Evolutionary conservation across 2,113 vertebrate genomes (phyloP).

Genomic region (Boulengeromyrus knoepffleri): DNA sequence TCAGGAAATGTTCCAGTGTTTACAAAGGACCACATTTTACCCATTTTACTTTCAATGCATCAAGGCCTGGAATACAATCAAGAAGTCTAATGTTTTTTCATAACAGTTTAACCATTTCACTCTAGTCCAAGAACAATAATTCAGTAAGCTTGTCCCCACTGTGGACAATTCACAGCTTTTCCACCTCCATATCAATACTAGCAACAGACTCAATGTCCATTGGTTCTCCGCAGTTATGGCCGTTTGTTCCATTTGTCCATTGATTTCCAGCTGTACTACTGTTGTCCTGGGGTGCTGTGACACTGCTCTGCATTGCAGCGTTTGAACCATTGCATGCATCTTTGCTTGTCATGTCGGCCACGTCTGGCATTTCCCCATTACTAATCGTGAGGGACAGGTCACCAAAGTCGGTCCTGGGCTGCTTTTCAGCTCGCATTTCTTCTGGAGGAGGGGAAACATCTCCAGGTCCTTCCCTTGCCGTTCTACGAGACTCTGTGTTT

Average conservation of each 20-base stretch:
- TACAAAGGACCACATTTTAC: background rate
- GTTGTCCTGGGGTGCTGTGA: constrained; percentile 26
- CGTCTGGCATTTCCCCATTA: constrained; percentile 24
- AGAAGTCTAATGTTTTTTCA: constrained; percentile 12
- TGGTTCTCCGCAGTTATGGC: constrained; percentile 27
- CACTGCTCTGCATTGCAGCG: background rate
- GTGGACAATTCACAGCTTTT: constrained; percentile 28
- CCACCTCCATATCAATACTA: constrained; percentile 24
- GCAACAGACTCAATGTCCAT: constrained; percentile 41
- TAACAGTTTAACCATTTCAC: background rate
- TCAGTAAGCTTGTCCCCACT: background rate
- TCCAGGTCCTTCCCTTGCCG: constrained; percentile 26
- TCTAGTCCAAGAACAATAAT: background rate
- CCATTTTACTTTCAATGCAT: constrained; percentile 4
- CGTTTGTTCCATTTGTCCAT: constrained; percentile 28
- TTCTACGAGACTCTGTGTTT: constrained; percentile 34
- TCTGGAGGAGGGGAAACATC: constrained; percentile 38
- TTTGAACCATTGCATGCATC: background rate
- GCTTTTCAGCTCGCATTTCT: constrained; percentile 47
- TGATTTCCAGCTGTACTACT: constrained; percentile 14
- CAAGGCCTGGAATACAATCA: constrained; percentile 14
- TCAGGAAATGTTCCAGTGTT: constrained; percentile 1
- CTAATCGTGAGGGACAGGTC: constrained; percentile 28
- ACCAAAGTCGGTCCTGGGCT: constrained; percentile 54
- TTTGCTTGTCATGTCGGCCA: background rate